Evolutionary conservation across 2,797 vertebrate species (phyloP), one percentile per base, ranked within the genome.

Genomic region (Vultur gryphus): DNA sequence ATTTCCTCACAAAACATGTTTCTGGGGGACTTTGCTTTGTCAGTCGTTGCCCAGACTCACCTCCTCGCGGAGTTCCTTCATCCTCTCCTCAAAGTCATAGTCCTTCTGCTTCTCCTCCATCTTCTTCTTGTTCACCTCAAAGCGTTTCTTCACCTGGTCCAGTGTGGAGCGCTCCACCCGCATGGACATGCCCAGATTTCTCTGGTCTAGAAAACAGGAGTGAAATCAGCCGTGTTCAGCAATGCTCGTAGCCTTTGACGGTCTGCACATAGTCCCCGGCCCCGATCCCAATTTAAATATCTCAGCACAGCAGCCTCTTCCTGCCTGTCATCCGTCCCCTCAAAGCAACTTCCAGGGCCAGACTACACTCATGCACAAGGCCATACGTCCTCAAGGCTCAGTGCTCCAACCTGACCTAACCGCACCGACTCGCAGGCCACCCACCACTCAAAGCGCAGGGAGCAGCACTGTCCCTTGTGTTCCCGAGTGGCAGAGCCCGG

Each of bases 81-180:
- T 99, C 70, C 99, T 98, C 97, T 99, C 99, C 95, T 99, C 99
- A 84, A 99, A 99, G 98, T 99, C 99, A 67, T 99, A 99, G 96
- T 99, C 99, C 93, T 99, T 99, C 97, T 99, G 99, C 82, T 99
- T 99, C 97, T 99, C 99, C 97, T 99, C 99, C 99, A 99, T 98
- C 93, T 99, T 99, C 97, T 99, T 99, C 97, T 99, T 99, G 97
- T 99, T 99, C 59, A 99, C 98, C 95, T 99, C 99, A 71, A 99
- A 99, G 28, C 99, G 98, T 84, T 99, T 99, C 97, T 99, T 99
- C 93, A 99, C 99, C 97, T 99, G 99, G 96, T 99, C 99, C 94
- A 99, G 96, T 0, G 99, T 99, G 14, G 99, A 99, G 16, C 99
- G 99, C 92, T 99, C 99, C 44, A 99, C 99, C 26, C 99, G 98